Percentiles rank a stretch among this genome's conserved stretches.
These are phyloP conservation scores for Anastatus disparis DNA, from an alignment of 1,140 invertebrate species.

Conservation along the genomic window DNA sequence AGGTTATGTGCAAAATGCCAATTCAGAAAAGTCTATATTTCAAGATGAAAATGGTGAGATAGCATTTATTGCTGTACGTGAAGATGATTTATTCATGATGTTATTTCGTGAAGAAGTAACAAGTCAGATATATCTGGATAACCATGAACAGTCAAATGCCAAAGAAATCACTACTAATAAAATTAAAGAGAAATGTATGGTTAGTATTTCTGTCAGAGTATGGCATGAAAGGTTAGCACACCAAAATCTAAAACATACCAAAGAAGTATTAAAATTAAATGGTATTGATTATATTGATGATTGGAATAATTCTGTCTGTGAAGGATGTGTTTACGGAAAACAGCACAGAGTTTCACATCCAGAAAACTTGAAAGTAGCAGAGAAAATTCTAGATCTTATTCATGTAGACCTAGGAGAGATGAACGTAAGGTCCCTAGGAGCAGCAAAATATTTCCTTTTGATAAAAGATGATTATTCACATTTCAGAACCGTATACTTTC, in stretches of 20 bases:
- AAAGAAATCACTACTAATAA: no score
- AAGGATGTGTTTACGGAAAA: slow-evolving; percentile 50
- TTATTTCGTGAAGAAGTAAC: no score
- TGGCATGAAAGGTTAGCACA: slow-evolving; percentile 54
- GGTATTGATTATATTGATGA: slow-evolving; percentile 12
- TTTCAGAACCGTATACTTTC: slow-evolving; percentile 36
- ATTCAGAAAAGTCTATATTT: neutral
- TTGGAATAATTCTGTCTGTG: slow-evolving; percentile 41
- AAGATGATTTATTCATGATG: no score
- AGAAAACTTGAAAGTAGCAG: slow-evolving; percentile 23
- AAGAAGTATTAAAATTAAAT: slow-evolving; percentile 40
- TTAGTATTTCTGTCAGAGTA: slow-evolving; percentile 36
- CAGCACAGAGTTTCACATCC: slow-evolving; percentile 35
- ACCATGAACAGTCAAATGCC: no score
- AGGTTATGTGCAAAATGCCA: slow-evolving; percentile 31
- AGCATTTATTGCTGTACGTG: no score
- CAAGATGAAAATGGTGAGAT: no score
- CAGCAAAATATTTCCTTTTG: slow-evolving; percentile 38
- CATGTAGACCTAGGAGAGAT: slow-evolving; percentile 54
- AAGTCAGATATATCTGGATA: no score
- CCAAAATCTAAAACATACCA: slow-evolving; percentile 50
- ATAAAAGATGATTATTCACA: slow-evolving; percentile 35
- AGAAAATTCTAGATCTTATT: slow-evolving; percentile 42
- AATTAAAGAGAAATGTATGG: slow-evolving; percentile 40
- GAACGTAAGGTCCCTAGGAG: slow-evolving; percentile 44